Conservation (phyloP, 37 sponge, comb jelly and placozoan species). For the Diacarnus erythraeanus region DNA sequence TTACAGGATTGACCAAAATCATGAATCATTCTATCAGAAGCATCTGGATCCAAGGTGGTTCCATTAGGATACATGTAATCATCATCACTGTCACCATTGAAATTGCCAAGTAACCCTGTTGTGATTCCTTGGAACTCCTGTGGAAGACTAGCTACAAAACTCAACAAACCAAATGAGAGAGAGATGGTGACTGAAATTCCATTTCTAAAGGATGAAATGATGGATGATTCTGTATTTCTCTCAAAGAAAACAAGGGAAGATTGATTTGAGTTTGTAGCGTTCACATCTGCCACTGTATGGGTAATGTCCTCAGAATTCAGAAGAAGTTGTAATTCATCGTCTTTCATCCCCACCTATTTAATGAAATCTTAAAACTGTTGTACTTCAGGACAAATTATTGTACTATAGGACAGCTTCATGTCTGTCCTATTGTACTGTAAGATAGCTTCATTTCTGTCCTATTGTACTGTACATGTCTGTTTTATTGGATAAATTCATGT, state of each 20-base stretch:
- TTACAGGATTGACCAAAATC: conserved; percentile 72
- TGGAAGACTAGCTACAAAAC: conserved; percentile 29
- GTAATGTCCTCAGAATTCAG: conserved; percentile 27
- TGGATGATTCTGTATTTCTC: not conserved
- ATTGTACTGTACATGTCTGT: no score
- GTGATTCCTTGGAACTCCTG: conserved; percentile 27
- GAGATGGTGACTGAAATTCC: conserved; percentile 35
- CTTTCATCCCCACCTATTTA: no score
- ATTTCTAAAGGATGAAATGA: conserved; percentile 23
- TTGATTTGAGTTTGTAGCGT: conserved; percentile 4
- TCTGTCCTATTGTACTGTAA: no score
- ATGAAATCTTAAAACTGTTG: no score
- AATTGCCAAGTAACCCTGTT: conserved; percentile 74
- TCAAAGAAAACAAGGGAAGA: conserved; percentile 1
- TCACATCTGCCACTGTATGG: conserved; percentile 19
- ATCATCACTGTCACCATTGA: conserved; percentile 60
- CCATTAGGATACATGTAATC: conserved; percentile 67
- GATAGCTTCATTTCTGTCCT: no score
- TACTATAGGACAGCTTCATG: no score
- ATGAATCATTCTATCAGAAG: conserved; percentile 62
- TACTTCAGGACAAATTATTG: no score
- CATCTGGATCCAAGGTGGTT: conserved; percentile 42
- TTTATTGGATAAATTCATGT: no score
- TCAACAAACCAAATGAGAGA: not conserved
- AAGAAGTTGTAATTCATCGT: conserved; percentile 6